A percentile compares a stretch with the other conserved stretches of the same genome.
phyloP scores from a whole-genome alignment of 2,113 vertebrate genomes.

The Hemichromis elongatus region DNA sequence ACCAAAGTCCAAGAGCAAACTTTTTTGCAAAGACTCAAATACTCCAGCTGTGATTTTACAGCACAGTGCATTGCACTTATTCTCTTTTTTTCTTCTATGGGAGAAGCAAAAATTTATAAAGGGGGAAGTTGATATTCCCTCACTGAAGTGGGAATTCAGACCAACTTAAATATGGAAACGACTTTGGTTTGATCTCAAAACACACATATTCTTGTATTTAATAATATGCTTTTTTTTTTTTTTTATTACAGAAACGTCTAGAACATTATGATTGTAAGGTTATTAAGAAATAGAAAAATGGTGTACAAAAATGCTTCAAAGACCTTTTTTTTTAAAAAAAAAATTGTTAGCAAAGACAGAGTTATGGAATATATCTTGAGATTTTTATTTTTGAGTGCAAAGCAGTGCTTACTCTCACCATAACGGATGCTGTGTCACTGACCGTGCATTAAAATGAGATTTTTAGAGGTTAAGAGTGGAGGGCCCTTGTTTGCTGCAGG shows the following conservation, averaged over 20 bases:
- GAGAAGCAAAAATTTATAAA: no score
- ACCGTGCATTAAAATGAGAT: neutral
- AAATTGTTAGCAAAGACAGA: neutral
- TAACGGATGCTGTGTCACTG: neutral
- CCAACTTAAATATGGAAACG: neutral
- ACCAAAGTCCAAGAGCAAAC: neutral
- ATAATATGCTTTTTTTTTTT: neutral
- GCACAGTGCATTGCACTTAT: no score
- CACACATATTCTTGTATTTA: neutral
- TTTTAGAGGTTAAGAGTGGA: neutral
- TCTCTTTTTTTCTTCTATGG: no score
- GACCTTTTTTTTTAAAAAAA: neutral
- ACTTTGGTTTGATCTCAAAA: neutral
- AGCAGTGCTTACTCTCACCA: neutral
- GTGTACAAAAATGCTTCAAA: neutral
- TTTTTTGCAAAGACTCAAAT: neutral
- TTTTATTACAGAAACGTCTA: neutral
- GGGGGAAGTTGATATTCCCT: neutral
- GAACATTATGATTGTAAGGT: neutral
- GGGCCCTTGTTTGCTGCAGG: neutral
- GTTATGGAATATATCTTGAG: neutral
- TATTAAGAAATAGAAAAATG: neutral
- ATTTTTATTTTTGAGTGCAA: neutral
- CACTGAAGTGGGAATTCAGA: neutral
- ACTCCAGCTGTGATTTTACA: no score